These are phyloP conservation scores for Dasypogon diadema DNA, from an alignment of 2,888 invertebrate genomes.

Conservation along the genomic window DNA sequence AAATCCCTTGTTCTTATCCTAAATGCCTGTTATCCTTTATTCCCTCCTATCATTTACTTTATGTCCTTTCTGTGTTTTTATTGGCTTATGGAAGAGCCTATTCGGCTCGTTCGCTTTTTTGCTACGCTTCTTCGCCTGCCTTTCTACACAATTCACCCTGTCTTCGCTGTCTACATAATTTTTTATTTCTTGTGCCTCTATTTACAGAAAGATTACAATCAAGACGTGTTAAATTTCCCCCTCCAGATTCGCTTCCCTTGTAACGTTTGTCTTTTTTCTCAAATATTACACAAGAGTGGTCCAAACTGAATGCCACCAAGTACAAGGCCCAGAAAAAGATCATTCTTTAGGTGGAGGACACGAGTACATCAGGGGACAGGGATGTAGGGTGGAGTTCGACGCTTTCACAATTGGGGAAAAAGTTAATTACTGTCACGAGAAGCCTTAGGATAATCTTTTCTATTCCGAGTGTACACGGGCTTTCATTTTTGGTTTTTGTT, in stretches of 20 bases:
- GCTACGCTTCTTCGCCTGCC: neutral
- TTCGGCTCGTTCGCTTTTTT: neutral
- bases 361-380: neutral
- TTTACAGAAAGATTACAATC: constrained; percentile 16
- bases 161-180: constrained; percentile 5
- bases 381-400: neutral
- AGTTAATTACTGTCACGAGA: constrained; percentile 13
- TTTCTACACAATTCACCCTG: neutral
- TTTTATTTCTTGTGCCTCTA: neutral
- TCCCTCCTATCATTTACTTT: neutral
- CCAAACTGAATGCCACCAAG: neutral
- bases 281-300: neutral
- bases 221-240: constrained; percentile 4
- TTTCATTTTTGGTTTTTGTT: neutral
- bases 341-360: neutral
- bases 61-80: neutral
- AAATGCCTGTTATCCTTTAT: constrained; percentile 11
- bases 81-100: neutral
- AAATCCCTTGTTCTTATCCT: constrained; percentile 4
- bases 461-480: neutral
- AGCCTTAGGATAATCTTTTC: neutral
- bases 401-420: neutral
- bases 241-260: neutral
- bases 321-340: neutral
- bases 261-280: neutral